Evolutionary conservation across 2,797 vertebrate species (phyloP), one percentile per base, ranked within the genome.

Genomic region (Premnoplex brunnescens): DNA sequence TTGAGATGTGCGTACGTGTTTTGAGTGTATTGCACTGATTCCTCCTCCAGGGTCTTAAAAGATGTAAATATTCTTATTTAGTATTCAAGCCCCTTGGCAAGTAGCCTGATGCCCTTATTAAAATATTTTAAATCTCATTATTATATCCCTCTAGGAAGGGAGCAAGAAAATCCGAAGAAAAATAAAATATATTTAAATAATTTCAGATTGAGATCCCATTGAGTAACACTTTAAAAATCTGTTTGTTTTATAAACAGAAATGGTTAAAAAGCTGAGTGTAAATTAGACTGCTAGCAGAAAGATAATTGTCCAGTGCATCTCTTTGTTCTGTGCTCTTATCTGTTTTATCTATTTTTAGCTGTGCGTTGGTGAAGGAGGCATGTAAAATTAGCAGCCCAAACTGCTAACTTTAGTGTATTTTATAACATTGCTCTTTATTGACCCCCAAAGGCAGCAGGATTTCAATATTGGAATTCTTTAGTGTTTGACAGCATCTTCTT

Each of bases 291-390:
- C 75, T 26, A 41, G 62, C 27, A 59, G 68, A 46, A 74, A 78
- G 78, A 67, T 85, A 95, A 84, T 88, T 96, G 94, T 94, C 89
- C 84, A 37, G 85, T 66, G 55, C 85, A 66, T 94, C 67, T 90
- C 93, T 88, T 85, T 94, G 94, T 95, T 95, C 87, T 84, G 63
- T 81, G 39, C 75, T 84, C 55, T 91, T 95, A 95, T 92, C 80
- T 88, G 43, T 93, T 92, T 91, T 72, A 89, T 88, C 82, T 96
- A 79, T 93, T 94, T 95, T 92, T 93, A 95, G 87, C 88, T 60
- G 36, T 49, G 82, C 7, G 0, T 73, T 86, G 63, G 77, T 89
- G 63, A 91, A 88, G 67, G 69, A 41, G 56, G 69, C 83, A 6
- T 49, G 32, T 87, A 91, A 93, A 93, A 96, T 92, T 87, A 95